phyloP scores from a whole-genome alignment of 2,797 vertebrate species.

The Glossophaga mutica region DNA sequence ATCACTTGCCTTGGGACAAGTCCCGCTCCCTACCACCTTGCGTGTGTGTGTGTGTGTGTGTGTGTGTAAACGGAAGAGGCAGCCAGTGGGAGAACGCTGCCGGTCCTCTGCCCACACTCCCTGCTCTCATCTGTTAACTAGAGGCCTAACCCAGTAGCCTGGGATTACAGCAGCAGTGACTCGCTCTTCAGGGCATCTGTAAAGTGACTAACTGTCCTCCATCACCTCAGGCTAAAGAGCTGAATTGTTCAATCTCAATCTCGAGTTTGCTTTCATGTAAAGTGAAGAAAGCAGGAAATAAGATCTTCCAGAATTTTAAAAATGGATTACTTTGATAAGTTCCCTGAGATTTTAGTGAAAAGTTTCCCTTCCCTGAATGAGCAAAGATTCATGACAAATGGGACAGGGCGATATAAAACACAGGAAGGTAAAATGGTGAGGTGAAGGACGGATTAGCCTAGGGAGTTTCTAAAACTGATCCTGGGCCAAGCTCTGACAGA shows the following conservation, averaged over 20 bases:
- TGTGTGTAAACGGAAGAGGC: not conserved
- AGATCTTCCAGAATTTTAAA: not conserved
- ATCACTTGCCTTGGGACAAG: not conserved
- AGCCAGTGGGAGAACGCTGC: not conserved
- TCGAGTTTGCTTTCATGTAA: not conserved
- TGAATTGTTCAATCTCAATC: not conserved
- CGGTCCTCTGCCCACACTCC: not conserved
- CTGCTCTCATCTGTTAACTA: not conserved
- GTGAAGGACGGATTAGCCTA: not conserved
- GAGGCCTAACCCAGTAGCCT: not conserved
- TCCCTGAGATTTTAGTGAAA: not conserved
- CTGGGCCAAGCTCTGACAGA: not conserved
- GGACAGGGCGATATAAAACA: not conserved
- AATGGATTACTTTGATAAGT: not conserved
- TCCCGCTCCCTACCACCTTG: too few relatives aligned
- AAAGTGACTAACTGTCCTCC: not conserved
- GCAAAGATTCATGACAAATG: not conserved
- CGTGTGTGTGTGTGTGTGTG: accelerated
- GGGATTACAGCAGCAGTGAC: not conserved
- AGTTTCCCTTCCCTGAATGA: not conserved
- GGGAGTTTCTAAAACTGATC: not conserved
- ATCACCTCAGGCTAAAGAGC: not conserved
- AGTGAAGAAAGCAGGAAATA: not conserved
- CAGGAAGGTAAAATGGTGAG: not conserved
- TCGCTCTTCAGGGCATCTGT: not conserved